These are phyloP conservation scores for Eurois occulta DNA, from an alignment of 2,888 invertebrate genomes.

Conservation along the genomic window DNA sequence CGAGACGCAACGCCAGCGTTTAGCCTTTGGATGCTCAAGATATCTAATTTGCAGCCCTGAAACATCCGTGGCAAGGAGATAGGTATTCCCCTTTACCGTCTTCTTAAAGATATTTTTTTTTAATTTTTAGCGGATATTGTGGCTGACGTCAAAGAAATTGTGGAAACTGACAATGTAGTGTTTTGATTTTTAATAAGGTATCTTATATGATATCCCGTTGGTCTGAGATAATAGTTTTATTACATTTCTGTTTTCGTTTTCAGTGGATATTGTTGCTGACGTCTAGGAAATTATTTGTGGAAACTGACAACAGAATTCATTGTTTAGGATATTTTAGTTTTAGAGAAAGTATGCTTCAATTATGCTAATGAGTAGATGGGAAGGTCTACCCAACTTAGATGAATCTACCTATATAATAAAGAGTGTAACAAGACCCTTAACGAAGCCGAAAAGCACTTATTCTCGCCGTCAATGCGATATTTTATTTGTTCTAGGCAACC, in stretches of 20 bases:
- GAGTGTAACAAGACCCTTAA: no score
- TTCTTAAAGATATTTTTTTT: conserved; percentile 27
- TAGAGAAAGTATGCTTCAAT: not conserved
- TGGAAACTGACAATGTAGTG: not conserved
- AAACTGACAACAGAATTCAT: not conserved
- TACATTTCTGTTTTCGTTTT: conserved; percentile 22
- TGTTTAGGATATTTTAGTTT: not conserved
- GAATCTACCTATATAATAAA: not conserved
- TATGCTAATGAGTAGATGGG: not conserved
- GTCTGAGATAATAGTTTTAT: not conserved
- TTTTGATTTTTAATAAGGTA: not conserved
- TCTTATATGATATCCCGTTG: not conserved
- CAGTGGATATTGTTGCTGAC: conserved; percentile 16
- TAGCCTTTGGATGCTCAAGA: conserved; percentile 64
- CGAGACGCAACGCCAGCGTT: conserved; percentile 67
- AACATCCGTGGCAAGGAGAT: conserved; percentile 43
- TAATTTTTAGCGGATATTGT: conserved; percentile 18
- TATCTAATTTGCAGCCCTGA: conserved; percentile 59
- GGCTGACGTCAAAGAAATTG: conserved; percentile 25
- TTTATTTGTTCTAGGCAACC: no score
- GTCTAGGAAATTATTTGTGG: conserved; percentile 23
- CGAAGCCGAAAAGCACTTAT: no score
- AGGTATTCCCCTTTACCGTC: conserved; percentile 40
- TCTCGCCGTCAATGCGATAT: no score
- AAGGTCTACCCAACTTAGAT: not conserved